Evolutionary conservation across 92 coral and sea anemone genomes (phyloP).

Genomic region (Phenganax subtilis): DNA sequence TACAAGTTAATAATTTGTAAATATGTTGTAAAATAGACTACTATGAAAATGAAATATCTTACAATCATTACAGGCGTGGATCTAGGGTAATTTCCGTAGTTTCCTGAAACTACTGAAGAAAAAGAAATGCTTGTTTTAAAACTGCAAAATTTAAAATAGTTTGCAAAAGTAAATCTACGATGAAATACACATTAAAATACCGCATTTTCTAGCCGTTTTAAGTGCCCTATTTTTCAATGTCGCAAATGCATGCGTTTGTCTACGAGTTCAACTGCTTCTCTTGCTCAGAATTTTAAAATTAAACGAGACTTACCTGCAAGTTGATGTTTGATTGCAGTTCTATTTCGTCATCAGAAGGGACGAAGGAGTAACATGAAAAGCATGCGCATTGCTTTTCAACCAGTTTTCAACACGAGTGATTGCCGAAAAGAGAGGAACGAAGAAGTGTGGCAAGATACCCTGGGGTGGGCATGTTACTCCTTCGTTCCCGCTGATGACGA

Average conservation of each 20-base stretch:
- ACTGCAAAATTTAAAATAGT: background rate
- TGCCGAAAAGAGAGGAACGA: conserved; percentile 22
- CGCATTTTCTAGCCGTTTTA: background rate
- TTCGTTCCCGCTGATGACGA: conserved; percentile 24
- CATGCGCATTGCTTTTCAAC: conserved; percentile 8
- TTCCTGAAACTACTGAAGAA: no score
- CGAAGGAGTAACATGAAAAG: conserved; percentile 38
- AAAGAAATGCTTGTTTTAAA: no score
- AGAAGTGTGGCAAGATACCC: conserved; percentile 5
- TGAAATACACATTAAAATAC: background rate
- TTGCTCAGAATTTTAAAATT: background rate
- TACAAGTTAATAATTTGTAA: no score
- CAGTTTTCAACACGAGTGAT: conserved; percentile 30
- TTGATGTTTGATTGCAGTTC: conserved; percentile 29
- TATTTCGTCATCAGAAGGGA: conserved; percentile 13
- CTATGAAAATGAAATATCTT: no score
- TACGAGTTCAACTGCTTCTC: no score
- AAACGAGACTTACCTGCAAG: conserved; percentile 34
- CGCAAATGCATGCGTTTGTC: no score
- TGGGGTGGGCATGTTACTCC: conserved; percentile 16
- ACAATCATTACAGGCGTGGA: background rate
- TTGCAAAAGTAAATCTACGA: background rate
- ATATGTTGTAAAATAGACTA: no score
- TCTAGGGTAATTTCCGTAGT: background rate
- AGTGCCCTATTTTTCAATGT: no score